Evolutionary conservation across 30 jellyfish, hydroid and myxozoan species (phyloP), one percentile per base, ranked within the genome.

Genomic region (Cassiopea andromeda): DNA sequence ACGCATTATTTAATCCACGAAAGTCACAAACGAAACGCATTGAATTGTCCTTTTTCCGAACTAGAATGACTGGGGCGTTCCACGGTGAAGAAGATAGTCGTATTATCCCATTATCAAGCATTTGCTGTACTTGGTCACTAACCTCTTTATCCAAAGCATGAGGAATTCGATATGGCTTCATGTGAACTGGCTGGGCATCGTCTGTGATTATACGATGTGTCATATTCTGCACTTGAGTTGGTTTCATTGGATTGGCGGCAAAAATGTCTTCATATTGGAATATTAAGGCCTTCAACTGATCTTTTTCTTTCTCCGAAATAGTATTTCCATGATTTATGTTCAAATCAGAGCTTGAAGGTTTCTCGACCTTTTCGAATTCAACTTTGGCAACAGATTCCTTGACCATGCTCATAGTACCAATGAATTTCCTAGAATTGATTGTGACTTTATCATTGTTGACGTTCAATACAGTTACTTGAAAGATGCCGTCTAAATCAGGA

Each of bases 141-240:
- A 60, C 89, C 58, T 87, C 90, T 48, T 77, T 69, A 19, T 87
- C 81, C 95, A 91, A 87, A 12, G 95, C 90, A 68, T 77, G 85
- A 7, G 90, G 90, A 68, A 87, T 78, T 48, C 90, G 95, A 58
- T 77, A 75, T 19, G 94, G 89, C 60, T 87, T 87, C 84, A 45
- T 58, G 17, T 48, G 71, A 27, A 89, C 92, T 1, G 96, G 96
- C 48, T 69, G 87, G 14, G 92, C 92, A 27, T 82, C 88, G 73
- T 71, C 88, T 12, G 96, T 89, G 70, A 82, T 80, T 9, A 89
- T 89, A 46, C 68, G 80, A 47, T 89, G 96, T 69, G 69, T 44
- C 93, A 75, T 57, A 85, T 78, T 78, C 75, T n/a, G 2, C 7
- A 78, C 87, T 5, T 45, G 87, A 3, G 75, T 78, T 12, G 87